These are phyloP conservation scores for Pseudotriccus pelzelni DNA, from an alignment of 2,797 vertebrate species.

Conservation along the genomic window DNA sequence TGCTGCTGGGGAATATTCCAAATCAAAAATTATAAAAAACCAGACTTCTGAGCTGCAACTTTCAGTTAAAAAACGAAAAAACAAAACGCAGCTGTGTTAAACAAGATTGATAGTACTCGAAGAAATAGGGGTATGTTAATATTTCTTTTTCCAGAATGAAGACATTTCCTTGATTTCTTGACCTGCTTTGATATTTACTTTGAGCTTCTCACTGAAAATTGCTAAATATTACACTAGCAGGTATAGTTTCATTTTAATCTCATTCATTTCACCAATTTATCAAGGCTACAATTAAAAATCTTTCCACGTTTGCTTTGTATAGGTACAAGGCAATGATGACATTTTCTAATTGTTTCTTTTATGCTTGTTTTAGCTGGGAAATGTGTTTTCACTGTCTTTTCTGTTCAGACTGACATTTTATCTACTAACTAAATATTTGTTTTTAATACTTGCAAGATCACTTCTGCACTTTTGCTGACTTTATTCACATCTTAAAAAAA, in stretches of 20 bases:
- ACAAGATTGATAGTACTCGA: not conserved
- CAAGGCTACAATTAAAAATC: slow-evolving; percentile 32
- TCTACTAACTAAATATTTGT: slow-evolving; percentile 44
- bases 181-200: slow-evolving; percentile 42
- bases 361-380: slow-evolving; percentile 31
- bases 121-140: not conserved
- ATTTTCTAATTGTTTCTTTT: slow-evolving; percentile 62
- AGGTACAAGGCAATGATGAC: slow-evolving; percentile 9
- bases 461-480: not conserved
- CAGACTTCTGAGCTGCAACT: not conserved
- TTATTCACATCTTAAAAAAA: not conserved
- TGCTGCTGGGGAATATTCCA: not conserved
- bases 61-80: not conserved
- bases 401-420: slow-evolving; percentile 52
- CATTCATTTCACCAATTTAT: not conserved
- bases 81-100: not conserved
- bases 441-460: slow-evolving; percentile 42
- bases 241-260: not conserved
- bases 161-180: slow-evolving; percentile 6
- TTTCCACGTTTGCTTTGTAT: not conserved
- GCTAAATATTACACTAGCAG: not conserved
- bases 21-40: not conserved
- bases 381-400: not conserved
- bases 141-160: slow-evolving; percentile 7
- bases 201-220: slow-evolving; percentile 9